Evolutionary conservation across 2,888 invertebrate genomes (phyloP).

Genomic region (Timema cristinae): DNA sequence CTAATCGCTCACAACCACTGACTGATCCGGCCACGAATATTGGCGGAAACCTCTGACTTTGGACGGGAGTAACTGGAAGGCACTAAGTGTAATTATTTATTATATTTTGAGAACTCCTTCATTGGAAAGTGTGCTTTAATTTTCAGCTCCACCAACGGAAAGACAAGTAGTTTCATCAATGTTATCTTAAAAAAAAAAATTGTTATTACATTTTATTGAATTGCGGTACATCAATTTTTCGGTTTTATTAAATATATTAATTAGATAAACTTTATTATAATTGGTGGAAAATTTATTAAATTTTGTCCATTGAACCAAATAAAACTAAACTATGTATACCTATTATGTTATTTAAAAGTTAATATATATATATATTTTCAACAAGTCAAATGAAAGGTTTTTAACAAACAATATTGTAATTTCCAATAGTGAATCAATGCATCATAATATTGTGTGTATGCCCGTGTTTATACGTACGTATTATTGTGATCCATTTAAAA

Average conservation of each 20-base stretch:
- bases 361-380: constrained; percentile 5
- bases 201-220: too few relatives aligned
- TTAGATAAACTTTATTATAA: too few relatives aligned
- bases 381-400: neutral
- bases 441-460: constrained; percentile 27
- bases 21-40: constrained; percentile 12
- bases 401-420: neutral
- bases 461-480: constrained; percentile 24
- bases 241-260: too few relatives aligned
- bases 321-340: too few relatives aligned
- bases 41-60: neutral
- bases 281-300: too few relatives aligned
- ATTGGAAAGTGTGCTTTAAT: constrained; percentile 25
- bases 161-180: neutral
- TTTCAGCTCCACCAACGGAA: constrained; percentile 6
- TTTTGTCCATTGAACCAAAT: too few relatives aligned
- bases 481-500: constrained; percentile 31
- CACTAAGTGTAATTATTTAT: constrained; percentile 33
- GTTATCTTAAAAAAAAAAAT: neutral
- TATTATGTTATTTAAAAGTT: too few relatives aligned
- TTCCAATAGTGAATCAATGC: constrained; percentile 17
- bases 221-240: too few relatives aligned
- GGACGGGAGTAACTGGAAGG: constrained; percentile 14
- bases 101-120: constrained; percentile 28
- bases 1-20: neutral